Conservation (phyloP, 2,888 invertebrate species). For the Orthosia gothica region DNA sequence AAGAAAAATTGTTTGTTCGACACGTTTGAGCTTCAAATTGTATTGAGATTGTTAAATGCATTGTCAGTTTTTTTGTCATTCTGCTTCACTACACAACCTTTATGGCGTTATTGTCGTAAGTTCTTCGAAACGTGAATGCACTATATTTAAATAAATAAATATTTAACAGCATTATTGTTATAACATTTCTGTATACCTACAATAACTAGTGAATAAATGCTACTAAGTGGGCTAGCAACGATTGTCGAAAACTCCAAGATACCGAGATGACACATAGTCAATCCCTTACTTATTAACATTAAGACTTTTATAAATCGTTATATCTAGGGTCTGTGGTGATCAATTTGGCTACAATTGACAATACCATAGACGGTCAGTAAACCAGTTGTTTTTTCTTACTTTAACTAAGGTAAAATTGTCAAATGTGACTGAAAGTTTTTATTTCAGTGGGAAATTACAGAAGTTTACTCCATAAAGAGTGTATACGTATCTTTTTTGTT, state of each 20-base stretch:
- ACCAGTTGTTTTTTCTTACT: not conserved
- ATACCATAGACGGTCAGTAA: not conserved
- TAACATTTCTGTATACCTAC: not conserved
- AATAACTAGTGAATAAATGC: no score
- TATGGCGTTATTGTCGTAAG: not conserved
- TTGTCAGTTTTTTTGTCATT: slow-evolving; percentile 1
- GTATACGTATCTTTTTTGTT: not conserved
- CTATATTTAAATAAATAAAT: not conserved
- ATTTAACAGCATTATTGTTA: not conserved
- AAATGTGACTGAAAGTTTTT: not conserved
- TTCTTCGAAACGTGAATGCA: not conserved
- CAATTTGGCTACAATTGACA: not conserved
- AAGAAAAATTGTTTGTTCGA: slow-evolving; percentile 79
- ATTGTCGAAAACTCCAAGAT: not conserved
- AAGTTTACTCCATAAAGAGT: not conserved
- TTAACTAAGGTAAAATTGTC: not conserved
- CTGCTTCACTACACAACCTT: not conserved
- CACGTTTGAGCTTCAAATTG: slow-evolving; percentile 76
- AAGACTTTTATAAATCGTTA: no score
- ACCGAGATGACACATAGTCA: not conserved
- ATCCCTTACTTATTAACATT: no score
- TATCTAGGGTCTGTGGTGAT: not conserved
- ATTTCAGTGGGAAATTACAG: not conserved
- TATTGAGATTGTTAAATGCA: slow-evolving; percentile 35
- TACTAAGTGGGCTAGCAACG: no score